These are phyloP conservation scores for Drosophila nebulosa DNA, from an alignment of 1,140 invertebrate genomes.

Conservation along the genomic window DNA sequence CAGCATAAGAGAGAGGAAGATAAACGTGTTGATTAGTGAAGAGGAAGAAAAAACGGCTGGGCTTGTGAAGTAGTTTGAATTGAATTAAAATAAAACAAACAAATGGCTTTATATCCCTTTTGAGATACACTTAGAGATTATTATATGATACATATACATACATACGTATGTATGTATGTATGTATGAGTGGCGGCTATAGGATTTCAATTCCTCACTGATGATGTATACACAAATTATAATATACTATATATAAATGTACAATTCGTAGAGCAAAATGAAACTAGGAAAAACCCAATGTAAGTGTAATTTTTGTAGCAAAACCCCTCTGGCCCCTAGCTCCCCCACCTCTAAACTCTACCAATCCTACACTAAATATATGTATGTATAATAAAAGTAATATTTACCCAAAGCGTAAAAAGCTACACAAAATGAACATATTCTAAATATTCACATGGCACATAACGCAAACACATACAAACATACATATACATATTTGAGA, in stretches of 20 bases:
- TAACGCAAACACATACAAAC: too few species aligned
- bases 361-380: slow-evolving; percentile 19
- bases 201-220: slow-evolving; percentile 9
- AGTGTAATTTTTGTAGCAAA: slow-evolving; percentile 67
- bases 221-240: slow-evolving; percentile 27
- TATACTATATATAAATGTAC: slow-evolving; percentile 51
- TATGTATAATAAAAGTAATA: slow-evolving; percentile 54
- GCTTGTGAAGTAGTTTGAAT: slow-evolving; percentile 17
- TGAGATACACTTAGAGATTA: slow-evolving; percentile 71
- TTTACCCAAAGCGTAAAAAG: slow-evolving; percentile 3
- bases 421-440: slow-evolving; percentile 44
- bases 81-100: slow-evolving; percentile 47
- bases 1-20: not conserved
- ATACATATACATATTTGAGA: slow-evolving; percentile 39
- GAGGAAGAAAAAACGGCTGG: not conserved
- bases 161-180: slow-evolving; percentile 22
- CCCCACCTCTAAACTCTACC: not conserved
- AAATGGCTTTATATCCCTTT: slow-evolving; percentile 79
- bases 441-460: slow-evolving; percentile 42
- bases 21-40: slow-evolving; percentile 2
- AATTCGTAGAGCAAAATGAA: slow-evolving; percentile 35
- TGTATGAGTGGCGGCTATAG: slow-evolving; percentile 25
- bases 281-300: slow-evolving; percentile 43
- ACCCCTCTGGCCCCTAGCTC: slow-evolving; percentile 8
- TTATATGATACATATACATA: slow-evolving; percentile 42